These are phyloP conservation scores for Troides helena DNA, from an alignment of 2,888 invertebrate species.

Conservation along the genomic window DNA sequence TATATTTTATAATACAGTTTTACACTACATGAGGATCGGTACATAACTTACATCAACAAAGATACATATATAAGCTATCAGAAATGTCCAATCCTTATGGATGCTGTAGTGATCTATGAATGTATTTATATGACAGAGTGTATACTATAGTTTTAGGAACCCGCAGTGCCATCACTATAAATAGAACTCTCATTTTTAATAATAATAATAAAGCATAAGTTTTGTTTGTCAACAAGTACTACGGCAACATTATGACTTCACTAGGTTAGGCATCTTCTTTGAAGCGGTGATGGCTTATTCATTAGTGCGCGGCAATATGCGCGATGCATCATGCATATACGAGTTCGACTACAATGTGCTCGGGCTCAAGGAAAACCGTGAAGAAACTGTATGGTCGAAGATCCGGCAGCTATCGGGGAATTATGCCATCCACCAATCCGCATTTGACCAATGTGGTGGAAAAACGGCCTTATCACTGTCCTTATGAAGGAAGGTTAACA, in stretches of 20 bases:
- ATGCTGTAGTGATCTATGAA: slow-evolving; percentile 39
- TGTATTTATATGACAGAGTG: slow-evolving; percentile 33
- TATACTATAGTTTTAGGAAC: slow-evolving; percentile 55
- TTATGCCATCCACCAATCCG: too few species aligned
- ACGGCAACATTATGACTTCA: slow-evolving; percentile 67
- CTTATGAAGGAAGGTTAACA: too few species aligned
- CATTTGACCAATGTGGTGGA: too few species aligned
- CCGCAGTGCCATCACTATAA: slow-evolving; percentile 61
- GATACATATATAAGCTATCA: slow-evolving; percentile 58
- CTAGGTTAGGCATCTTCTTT: slow-evolving; percentile 53
- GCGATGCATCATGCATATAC: too few species aligned
- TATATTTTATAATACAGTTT: slow-evolving; percentile 68
- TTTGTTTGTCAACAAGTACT: slow-evolving; percentile 70
- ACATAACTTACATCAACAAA: slow-evolving; percentile 57
- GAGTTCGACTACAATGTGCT: too few species aligned
- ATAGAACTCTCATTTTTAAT: slow-evolving; percentile 62
- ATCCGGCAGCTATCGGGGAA: too few species aligned
- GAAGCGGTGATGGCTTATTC: too few species aligned
- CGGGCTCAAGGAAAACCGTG: too few species aligned
- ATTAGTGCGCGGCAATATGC: too few species aligned
- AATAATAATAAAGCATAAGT: slow-evolving; percentile 66
- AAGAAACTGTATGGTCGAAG: too few species aligned
- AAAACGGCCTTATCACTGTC: too few species aligned
- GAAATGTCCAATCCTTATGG: slow-evolving; percentile 48
- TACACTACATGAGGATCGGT: slow-evolving; percentile 65